Conservation (phyloP, 2,113 vertebrate species). For the Myotis lucifugus region DNA sequence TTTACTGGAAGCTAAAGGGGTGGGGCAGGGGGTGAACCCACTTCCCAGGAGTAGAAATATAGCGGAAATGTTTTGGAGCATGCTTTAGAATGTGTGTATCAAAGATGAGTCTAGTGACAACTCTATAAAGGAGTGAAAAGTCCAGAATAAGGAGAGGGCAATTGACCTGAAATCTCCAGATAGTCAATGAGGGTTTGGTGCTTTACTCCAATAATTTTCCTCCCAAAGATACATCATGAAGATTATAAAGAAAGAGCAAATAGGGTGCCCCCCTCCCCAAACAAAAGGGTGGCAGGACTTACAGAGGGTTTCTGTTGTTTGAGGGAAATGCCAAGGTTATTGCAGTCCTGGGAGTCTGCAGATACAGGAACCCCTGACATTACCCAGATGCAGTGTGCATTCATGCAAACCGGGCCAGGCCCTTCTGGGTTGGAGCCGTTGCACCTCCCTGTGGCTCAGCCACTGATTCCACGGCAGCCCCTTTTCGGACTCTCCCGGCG, state of each 20-base stretch:
- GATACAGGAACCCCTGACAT: background rate
- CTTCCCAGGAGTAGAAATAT: background rate
- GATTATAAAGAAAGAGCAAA: background rate
- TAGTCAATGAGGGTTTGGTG: background rate
- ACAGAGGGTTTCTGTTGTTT: background rate
- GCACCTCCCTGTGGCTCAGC: constrained; percentile 12
- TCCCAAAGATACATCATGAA: background rate
- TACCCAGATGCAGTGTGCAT: background rate
- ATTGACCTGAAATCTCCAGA: background rate
- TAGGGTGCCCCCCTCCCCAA: too few species aligned
- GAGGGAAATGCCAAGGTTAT: constrained; percentile 55
- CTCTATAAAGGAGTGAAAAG: background rate
- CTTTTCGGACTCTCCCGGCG: constrained; percentile 65
- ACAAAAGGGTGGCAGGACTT: background rate
- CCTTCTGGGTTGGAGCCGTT: background rate
- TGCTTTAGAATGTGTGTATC: background rate
- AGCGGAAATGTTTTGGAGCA: rapidly evolving
- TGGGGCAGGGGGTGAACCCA: background rate
- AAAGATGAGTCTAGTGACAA: background rate
- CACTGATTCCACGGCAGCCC: constrained; percentile 58
- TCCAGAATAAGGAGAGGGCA: background rate
- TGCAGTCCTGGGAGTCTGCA: constrained; percentile 48
- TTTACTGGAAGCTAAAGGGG: constrained; percentile 28
- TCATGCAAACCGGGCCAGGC: constrained; percentile 62
- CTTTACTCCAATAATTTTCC: background rate